Conservation (phyloP, 2,113 vertebrate species). For the Macroglossus sobrinus region DNA sequence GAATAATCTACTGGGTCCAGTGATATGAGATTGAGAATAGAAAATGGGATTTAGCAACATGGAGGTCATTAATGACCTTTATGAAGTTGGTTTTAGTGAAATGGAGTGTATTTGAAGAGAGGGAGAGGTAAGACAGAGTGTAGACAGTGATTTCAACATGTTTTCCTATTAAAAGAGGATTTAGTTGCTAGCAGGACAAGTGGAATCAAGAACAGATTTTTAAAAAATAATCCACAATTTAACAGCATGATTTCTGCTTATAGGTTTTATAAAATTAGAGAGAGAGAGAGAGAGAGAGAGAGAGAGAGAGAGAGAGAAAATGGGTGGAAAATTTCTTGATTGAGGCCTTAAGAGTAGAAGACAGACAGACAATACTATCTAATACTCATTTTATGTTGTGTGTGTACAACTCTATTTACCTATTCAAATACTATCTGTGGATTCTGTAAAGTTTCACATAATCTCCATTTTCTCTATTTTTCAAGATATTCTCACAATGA, state of each 20-base stretch:
- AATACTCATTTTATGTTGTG: neutral
- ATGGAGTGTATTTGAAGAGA: neutral
- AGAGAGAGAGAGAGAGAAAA: neutral
- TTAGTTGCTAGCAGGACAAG: neutral
- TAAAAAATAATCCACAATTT: neutral
- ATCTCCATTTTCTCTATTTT: neutral
- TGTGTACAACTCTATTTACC: neutral
- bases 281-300: neutral
- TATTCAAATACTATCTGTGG: neutral
- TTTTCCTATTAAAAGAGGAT: neutral
- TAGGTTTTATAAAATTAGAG: neutral
- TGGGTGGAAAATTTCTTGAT: neutral
- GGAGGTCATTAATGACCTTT: neutral
- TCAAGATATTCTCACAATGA: slow-evolving; percentile 17
- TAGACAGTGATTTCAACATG: neutral
- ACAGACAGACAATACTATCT: neutral
- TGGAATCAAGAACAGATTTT: neutral
- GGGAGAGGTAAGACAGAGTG: neutral
- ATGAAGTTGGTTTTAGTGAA: neutral
- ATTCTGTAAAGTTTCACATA: neutral
- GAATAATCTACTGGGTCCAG: neutral
- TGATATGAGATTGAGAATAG: neutral
- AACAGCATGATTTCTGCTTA: neutral
- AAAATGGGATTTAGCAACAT: neutral
- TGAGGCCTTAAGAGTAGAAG: neutral